phyloP scores from a whole-genome alignment of 2,797 vertebrate species.

The Sarcoramphus papa region DNA sequence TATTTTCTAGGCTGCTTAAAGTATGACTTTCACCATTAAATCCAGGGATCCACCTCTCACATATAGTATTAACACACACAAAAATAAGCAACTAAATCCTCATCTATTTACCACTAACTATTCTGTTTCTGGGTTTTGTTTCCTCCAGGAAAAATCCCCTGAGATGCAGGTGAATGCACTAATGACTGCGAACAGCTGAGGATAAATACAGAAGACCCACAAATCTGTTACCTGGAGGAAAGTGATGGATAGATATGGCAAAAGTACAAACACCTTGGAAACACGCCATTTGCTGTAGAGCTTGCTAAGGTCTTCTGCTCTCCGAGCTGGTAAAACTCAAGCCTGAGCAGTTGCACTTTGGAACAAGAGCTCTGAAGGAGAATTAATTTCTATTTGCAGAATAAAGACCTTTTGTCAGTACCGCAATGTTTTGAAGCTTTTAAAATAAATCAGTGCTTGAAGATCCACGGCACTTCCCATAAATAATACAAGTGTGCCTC shows the following conservation, averaged over 20 bases:
- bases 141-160: not conserved
- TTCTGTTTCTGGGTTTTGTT: not conserved
- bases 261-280: not conserved
- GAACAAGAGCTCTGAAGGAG: not conserved
- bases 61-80: not conserved
- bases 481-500: not conserved
- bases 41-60: not conserved
- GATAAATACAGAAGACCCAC: not conserved
- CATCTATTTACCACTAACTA: not conserved
- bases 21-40: not conserved
- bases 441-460: not conserved
- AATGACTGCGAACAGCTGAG: not conserved
- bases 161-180: not conserved
- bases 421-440: not conserved
- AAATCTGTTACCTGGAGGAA: not conserved
- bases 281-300: not conserved
- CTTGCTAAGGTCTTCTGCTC: not conserved
- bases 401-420: not conserved
- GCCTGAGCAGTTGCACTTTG: not conserved
- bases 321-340: not conserved
- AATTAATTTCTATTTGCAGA: not conserved
- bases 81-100: not conserved
- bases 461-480: not conserved
- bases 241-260: not conserved
- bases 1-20: not conserved